Conservation (phyloP, 2,888 invertebrate genomes). For the Rugalucina vietnamica region DNA sequence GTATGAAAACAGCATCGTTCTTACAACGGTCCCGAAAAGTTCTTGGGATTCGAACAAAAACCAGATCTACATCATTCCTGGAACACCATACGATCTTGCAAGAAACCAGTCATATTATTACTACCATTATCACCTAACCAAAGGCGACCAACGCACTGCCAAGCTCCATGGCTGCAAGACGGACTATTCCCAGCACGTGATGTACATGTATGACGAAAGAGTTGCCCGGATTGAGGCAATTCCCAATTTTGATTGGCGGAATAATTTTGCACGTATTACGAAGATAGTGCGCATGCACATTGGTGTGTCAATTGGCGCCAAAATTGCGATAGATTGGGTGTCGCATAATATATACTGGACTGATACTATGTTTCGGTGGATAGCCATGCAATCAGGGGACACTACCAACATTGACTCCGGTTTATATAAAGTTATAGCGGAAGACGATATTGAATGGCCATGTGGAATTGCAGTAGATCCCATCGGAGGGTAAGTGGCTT, state of each 20-base stretch:
- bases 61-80: neutral
- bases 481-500: neutral
- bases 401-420: neutral
- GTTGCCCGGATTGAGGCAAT: neutral
- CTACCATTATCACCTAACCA: neutral
- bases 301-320: constrained; percentile 17
- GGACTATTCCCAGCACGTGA: neutral
- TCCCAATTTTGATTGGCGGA: neutral
- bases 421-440: neutral
- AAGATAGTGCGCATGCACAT: neutral
- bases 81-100: neutral
- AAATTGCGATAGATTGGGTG: constrained; percentile 38
- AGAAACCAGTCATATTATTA: neutral
- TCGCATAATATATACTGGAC: constrained; percentile 46
- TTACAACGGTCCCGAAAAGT: neutral
- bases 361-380: constrained; percentile 34
- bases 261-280: neutral
- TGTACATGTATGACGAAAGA: neutral
- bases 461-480: neutral
- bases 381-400: constrained; percentile 20
- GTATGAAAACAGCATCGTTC: neutral
- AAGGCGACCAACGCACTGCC: neutral
- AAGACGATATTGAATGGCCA: neutral
- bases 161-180: neutral
- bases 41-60: neutral